Base-by-base conservation (phyloP, 2,797 vertebrate genomes). In the Aulostomus chinensis region DNA sequence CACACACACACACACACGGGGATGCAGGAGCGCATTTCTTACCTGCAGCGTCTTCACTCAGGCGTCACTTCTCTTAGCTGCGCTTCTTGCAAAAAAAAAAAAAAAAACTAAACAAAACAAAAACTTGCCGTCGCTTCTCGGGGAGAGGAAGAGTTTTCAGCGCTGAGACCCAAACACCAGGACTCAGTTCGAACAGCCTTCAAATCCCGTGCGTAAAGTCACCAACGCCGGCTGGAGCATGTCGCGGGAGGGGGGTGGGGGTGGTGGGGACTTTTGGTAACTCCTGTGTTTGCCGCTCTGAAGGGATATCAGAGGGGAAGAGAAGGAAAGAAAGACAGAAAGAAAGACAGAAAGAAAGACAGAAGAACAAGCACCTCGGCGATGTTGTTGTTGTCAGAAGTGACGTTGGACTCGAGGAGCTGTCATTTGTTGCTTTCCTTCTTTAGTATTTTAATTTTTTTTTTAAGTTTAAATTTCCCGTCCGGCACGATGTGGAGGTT, bases 381-480 rank as follows among this genome's bases (percentile, higher is more conserved):
- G 28, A 21, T 39, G n/a, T 24, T 4, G 3, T 39, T 39, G 11
- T 24, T 12, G 89, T 93, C 89, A 92, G 91, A 87, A 83, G 88
- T 80, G 86, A 80, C 78, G 70, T 86, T 83, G 89, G 90, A 89
- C 87, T 84, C 79, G 81, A 81, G 86, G 85, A 85, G 88, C 87
- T 92, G 90, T 89, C 89, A 88, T 84, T 8, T n/a, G 88, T 85
- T 80, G 86, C 85, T 73, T 88, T 82, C 39, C 24, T 9, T 5
- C 22, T 8, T 4, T 24, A 8, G 22, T 4, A 24, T 48, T n/a
- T n/a, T n/a, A n/a, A n/a, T n/a, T n/a, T n/a, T n/a, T n/a, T n/a
- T n/a, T 66, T 59, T 0, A 30, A 75, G 45, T 75, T 55, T n/a
- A n/a, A n/a, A 94, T 93, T 93, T 93, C 92, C 93, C 91, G 92